These are phyloP conservation scores for Sander lucioperca DNA, from an alignment of 2,113 vertebrate species.

Conservation along the genomic window DNA sequence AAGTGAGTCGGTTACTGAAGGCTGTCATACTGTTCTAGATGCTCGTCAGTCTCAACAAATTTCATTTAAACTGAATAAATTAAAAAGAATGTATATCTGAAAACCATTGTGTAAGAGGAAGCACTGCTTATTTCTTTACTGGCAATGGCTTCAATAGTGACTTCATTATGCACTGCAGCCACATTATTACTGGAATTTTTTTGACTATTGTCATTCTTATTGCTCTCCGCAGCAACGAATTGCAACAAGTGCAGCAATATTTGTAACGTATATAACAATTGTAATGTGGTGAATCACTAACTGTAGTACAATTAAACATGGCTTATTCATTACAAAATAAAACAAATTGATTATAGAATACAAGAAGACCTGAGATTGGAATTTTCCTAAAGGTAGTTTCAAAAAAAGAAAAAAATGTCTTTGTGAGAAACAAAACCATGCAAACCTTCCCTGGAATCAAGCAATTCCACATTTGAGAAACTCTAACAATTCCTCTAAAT, in stretches of 20 bases:
- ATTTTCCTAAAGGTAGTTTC: constrained; percentile 19
- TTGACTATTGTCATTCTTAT: neutral
- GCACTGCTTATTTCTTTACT: neutral
- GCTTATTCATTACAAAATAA: constrained; percentile 3
- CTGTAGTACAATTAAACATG: constrained; percentile 12
- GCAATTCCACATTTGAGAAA: constrained; percentile 56
- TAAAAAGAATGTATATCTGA: neutral
- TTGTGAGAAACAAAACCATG: constrained; percentile 48
- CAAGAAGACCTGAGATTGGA: neutral
- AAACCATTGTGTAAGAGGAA: neutral
- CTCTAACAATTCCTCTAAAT: constrained; percentile 69
- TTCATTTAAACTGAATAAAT: constrained; percentile 11
- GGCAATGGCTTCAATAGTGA: neutral
- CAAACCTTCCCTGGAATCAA: constrained; percentile 46
- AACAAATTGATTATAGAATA: neutral
- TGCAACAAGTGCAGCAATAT: neutral
- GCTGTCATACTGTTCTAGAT: constrained; percentile 10
- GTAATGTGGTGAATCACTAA: neutral
- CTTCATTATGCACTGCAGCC: neutral
- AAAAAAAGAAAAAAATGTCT: constrained; percentile 1
- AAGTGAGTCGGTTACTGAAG: constrained; percentile 5
- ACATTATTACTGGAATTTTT: neutral
- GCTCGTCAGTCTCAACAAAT: neutral
- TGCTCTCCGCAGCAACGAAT: neutral
- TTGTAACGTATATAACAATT: neutral